Conservation (phyloP, 2,113 vertebrate genomes). For the Atlantisia rogersi region DNA sequence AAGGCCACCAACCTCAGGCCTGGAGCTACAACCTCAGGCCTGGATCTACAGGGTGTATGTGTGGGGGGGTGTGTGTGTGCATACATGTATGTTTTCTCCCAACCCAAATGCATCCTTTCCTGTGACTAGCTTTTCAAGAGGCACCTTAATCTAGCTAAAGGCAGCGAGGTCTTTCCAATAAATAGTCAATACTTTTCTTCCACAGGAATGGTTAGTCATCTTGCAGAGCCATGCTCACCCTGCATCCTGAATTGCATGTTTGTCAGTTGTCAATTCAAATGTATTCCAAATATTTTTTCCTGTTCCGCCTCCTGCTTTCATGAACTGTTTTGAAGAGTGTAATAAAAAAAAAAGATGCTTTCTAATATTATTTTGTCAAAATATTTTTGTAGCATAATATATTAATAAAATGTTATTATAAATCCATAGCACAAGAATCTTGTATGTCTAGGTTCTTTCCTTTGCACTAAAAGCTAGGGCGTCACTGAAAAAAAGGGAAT, state of each 20-base stretch:
- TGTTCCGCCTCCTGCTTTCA: conserved; percentile 59
- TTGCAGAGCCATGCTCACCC: not conserved
- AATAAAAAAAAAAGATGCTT: conserved; percentile 74
- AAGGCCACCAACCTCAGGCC: too few species aligned
- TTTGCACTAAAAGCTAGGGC: not conserved
- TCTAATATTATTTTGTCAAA: conserved; percentile 85
- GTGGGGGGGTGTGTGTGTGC: too few species aligned
- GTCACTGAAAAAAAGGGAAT: not conserved
- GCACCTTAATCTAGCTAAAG: conserved; percentile 8
- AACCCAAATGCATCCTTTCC: not conserved
- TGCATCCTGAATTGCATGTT: not conserved
- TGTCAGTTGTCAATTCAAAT: conserved; percentile 53
- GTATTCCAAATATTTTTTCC: conserved; percentile 35
- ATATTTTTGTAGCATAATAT: conserved; percentile 87
- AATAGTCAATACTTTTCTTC: not conserved
- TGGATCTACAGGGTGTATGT: too few species aligned
- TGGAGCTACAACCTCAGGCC: too few species aligned
- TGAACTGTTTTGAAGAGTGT: conserved; percentile 75
- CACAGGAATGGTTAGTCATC: not conserved
- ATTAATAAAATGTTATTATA: conserved; percentile 82
- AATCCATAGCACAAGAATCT: conserved; percentile 50
- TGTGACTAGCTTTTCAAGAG: conserved; percentile 6
- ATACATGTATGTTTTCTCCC: not conserved
- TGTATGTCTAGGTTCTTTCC: not conserved
- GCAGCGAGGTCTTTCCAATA: not conserved